Percentiles rank a stretch among this genome's conserved stretches.
These are phyloP conservation scores for Hermaeophaga mercurialis DNA, from an alignment of 2,888 invertebrate species.

Conservation along the genomic window DNA sequence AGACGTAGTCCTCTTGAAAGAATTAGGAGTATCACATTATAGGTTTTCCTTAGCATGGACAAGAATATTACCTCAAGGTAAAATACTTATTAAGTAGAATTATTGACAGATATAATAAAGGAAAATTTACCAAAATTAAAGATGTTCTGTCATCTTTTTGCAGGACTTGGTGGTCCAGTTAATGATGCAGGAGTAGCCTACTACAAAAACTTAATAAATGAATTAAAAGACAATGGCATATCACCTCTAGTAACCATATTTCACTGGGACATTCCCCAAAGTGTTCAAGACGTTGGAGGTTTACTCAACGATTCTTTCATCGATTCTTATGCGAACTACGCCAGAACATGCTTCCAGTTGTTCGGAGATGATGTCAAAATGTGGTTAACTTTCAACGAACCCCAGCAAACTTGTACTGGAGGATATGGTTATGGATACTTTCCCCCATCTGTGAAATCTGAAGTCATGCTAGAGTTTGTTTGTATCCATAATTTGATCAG, in stretches of 20 bases:
- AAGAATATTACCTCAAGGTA: slow-evolving; percentile 64
- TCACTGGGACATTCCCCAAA: slow-evolving; percentile 54
- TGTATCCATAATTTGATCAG: slow-evolving; percentile 67
- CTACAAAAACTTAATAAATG: slow-evolving; percentile 47
- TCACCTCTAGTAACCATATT: slow-evolving; percentile 67
- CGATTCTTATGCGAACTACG: slow-evolving; percentile 64
- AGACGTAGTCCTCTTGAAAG: slow-evolving; percentile 64
- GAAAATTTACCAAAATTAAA: not conserved
- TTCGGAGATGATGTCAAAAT: slow-evolving; percentile 54
- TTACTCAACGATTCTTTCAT: slow-evolving; percentile 66
- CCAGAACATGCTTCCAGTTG: slow-evolving; percentile 59
- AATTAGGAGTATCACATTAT: slow-evolving; percentile 64
- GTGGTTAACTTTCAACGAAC: slow-evolving; percentile 65
- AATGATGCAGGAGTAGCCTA: slow-evolving; percentile 58
- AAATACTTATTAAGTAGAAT: too few relatives aligned
- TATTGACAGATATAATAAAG: too few relatives aligned
- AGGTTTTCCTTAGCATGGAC: slow-evolving; percentile 51
- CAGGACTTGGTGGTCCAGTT: slow-evolving; percentile 40
- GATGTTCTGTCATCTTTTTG: not conserved
- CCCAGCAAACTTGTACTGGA: slow-evolving; percentile 45
- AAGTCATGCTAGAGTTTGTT: slow-evolving; percentile 64
- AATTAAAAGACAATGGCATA: slow-evolving; percentile 61
- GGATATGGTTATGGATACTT: slow-evolving; percentile 40
- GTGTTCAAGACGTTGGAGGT: slow-evolving; percentile 62
- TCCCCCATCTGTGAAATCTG: slow-evolving; percentile 50